Base-by-base conservation (phyloP, 2,113 vertebrate genomes). In the Salvelinus alpinus region DNA sequence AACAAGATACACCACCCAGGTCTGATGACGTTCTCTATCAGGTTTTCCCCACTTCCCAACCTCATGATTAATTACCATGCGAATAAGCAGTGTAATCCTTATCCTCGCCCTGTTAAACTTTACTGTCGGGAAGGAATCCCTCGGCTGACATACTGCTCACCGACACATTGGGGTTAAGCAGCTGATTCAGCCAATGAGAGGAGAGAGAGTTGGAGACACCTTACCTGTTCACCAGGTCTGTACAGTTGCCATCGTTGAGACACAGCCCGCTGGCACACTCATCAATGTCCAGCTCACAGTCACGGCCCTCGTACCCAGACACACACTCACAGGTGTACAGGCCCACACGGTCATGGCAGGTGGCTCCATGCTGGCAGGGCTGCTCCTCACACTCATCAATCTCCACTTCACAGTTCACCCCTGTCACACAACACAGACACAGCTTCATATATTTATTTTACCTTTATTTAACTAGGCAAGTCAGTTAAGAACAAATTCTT, bases 251-350 rank as follows among this genome's bases (percentile, higher is more conserved):
- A 0, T 88, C 82, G 24, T 95, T 93, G 18, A 88, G 88, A 71
- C 97, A 99, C 0, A 97, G 97, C 44, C 81, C 86, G 88, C 95
- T 96, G 62, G 84, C 91, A 83, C 97, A 99, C 72, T 99, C 97
- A 18, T 99, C 83, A 6, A 95, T 79, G 86, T 99, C 92, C 79
- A 94, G 84, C 91, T 98, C 94, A 1, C 97, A 99, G 79, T 92
- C 84, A 3, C 60, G 1, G 14, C 96, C 97, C 47, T 88, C 87
- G 59, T 94, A 99, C 3, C 97, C 97, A 0, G 87, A 78, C n/a
- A 85, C 65, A 64, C 97, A 99, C 76, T 93, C 87, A 68, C 97
- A 99, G 60, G 78, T 90, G 93, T 97, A 97, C 75, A 86, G 82
- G 44, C 95, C 96, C 18, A 99, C 48, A 0, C 94, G 85, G 82